Evolutionary conservation across 2,888 invertebrate species (phyloP).

Genomic region (Polia nebulosa): DNA sequence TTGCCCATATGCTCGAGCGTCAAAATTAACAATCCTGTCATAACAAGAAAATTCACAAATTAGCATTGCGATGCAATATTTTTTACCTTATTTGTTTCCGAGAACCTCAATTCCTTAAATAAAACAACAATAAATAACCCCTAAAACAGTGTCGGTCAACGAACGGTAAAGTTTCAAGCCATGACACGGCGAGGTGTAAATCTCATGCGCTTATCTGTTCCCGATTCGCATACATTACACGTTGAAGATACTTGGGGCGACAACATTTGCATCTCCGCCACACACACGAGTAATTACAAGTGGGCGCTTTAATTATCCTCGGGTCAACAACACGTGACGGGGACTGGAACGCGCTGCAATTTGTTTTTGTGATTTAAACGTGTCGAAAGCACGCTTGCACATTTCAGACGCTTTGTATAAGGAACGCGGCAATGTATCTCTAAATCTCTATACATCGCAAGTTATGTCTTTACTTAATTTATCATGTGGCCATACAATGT

Average conservation of each 20-base stretch:
- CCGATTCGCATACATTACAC: slow-evolving; percentile 77
- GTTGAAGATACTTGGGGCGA: slow-evolving; percentile 81
- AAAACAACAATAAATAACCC: slow-evolving; percentile 67
- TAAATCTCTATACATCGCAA: slow-evolving; percentile 42
- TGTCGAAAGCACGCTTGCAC: slow-evolving; percentile 70
- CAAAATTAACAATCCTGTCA: background rate
- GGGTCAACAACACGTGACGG: slow-evolving; percentile 78
- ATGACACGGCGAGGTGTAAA: slow-evolving; percentile 85
- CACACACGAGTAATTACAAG: slow-evolving; percentile 86
- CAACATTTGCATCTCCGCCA: slow-evolving; percentile 89
- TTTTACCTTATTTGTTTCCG: slow-evolving; percentile 37
- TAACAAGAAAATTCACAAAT: slow-evolving; percentile 29
- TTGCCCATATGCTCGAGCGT: no score
- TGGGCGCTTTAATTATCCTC: slow-evolving; percentile 84
- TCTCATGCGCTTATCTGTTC: slow-evolving; percentile 86
- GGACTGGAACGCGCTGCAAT: slow-evolving; percentile 82
- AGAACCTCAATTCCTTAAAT: slow-evolving; percentile 53
- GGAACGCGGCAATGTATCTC: slow-evolving; percentile 33
- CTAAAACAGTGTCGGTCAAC: slow-evolving; percentile 74
- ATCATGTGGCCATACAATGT: slow-evolving; percentile 59
- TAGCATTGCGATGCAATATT: slow-evolving; percentile 34
- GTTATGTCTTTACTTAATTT: slow-evolving; percentile 57
- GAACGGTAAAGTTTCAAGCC: slow-evolving; percentile 81
- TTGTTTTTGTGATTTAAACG: slow-evolving; percentile 86
- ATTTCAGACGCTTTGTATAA: slow-evolving; percentile 53